phyloP scores from a whole-genome alignment of 2,797 vertebrate species.

The Myotis daubentonii region DNA sequence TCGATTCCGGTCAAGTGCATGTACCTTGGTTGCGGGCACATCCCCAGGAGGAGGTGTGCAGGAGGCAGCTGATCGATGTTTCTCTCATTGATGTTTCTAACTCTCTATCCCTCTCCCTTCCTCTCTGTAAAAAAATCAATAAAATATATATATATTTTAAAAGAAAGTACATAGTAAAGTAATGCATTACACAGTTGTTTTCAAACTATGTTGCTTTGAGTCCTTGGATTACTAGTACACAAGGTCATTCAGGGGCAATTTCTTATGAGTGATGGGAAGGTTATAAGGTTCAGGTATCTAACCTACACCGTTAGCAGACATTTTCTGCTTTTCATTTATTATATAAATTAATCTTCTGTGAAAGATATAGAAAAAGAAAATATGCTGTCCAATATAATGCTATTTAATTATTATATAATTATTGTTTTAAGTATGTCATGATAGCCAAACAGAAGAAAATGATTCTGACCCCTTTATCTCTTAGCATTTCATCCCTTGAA shows the following conservation, averaged over 20 bases:
- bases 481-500: background rate
- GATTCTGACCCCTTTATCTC: background rate
- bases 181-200: background rate
- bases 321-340: slow-evolving; percentile 41
- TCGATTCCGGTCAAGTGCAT: too few species aligned
- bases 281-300: background rate
- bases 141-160: too few species aligned
- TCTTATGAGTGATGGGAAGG: background rate
- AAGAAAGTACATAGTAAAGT: background rate
- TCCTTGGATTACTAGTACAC: background rate
- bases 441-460: background rate
- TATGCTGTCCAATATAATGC: background rate
- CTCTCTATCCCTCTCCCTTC: too few species aligned
- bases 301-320: background rate
- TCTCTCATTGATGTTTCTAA: too few species aligned
- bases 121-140: too few species aligned
- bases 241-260: background rate
- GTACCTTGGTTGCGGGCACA: too few species aligned
- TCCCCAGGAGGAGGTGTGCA: too few species aligned
- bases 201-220: background rate
- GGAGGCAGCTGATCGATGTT: too few species aligned
- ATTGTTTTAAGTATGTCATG: background rate
- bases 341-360: background rate
- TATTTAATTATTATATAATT: background rate
- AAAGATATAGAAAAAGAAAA: slow-evolving; percentile 29